Percentiles rank a stretch among this genome's conserved stretches.
phyloP scores from a whole-genome alignment of 2,888 invertebrate species.

The Gymnocheta viridis region DNA sequence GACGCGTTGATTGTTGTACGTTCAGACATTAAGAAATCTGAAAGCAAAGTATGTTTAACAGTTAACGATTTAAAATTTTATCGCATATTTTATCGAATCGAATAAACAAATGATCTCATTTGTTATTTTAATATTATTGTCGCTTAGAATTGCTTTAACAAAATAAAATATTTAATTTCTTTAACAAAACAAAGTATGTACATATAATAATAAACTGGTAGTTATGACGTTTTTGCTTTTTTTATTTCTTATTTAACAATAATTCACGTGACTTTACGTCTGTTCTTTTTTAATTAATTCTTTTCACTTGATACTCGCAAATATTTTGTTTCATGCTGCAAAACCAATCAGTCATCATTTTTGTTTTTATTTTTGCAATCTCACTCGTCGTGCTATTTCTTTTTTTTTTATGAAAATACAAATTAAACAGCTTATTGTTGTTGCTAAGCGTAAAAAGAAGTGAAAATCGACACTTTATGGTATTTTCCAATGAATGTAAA shows the following conservation, averaged over 20 bases:
- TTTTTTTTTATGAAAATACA: neutral
- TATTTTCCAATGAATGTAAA: neutral
- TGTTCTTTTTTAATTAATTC: neutral
- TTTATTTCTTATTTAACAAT: conserved; percentile 5
- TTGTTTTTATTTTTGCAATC: conserved; percentile 13
- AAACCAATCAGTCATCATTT: conserved; percentile 4
- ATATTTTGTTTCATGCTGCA: neutral
- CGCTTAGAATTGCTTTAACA: neutral
- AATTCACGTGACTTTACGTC: conserved; percentile 45
- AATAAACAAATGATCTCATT: conserved; percentile 43
- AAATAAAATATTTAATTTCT: neutral
- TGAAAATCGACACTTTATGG: conserved; percentile 12
- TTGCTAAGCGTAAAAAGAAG: conserved; percentile 43
- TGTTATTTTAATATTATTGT: conserved; percentile 3
- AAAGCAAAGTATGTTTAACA: neutral
- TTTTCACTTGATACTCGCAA: neutral
- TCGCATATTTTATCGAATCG: neutral
- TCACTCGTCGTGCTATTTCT: neutral
- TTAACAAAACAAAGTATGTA: neutral
- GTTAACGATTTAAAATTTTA: neutral
- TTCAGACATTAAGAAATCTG: neutral
- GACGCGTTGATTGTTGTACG: neutral
- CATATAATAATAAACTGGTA: neutral
- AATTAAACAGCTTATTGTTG: neutral
- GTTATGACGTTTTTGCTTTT: conserved; percentile 1